Percentiles rank a stretch among this genome's conserved stretches.
Conservation (phyloP, 2,797 vertebrate genomes). For the Amphiprion clarkii region DNA sequence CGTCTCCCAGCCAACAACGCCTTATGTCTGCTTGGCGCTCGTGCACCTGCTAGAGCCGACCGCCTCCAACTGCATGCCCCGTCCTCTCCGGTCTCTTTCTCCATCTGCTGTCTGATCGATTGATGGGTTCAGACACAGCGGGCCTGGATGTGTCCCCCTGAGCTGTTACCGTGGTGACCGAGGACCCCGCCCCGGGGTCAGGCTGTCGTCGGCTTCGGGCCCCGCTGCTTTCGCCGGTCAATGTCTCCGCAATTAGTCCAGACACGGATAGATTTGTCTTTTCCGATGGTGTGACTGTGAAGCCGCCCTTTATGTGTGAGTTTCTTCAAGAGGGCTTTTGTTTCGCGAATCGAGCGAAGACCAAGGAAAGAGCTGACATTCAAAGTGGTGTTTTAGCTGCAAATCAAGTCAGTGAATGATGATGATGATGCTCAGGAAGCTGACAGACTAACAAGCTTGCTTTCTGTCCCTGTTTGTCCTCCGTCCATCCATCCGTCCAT, state of each 20-base stretch:
- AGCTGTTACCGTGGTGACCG: constrained; percentile 78
- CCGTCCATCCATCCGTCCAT: background rate
- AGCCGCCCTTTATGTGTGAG: constrained; percentile 1
- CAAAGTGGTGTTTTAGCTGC: constrained; percentile 34
- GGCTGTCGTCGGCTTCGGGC: constrained; percentile 69
- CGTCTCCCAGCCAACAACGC: constrained; percentile 60
- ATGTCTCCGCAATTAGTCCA: constrained; percentile 53
- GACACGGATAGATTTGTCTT: constrained; percentile 34
- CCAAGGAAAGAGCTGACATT: constrained; percentile 29
- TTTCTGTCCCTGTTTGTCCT: constrained; percentile 6
- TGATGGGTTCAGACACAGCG: constrained; percentile 78
- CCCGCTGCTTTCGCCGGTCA: constrained; percentile 55
- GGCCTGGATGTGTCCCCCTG: constrained; percentile 71
- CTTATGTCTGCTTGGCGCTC: constrained; percentile 72
- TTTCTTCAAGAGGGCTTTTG: constrained; percentile 32
- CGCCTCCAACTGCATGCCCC: constrained; percentile 1
- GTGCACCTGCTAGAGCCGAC: constrained; percentile 42
- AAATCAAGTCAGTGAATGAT: constrained; percentile 44
- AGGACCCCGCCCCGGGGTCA: constrained; percentile 75
- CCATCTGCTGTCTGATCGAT: constrained; percentile 80
- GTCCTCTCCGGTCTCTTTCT: constrained; percentile 65
- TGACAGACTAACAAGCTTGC: constrained; percentile 37
- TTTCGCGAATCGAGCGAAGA: constrained; percentile 25
- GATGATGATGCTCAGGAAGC: constrained; percentile 24
- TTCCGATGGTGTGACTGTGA: background rate